These are phyloP conservation scores for Falco punctatus DNA, from an alignment of 2,113 vertebrate genomes.

Conservation along the genomic window DNA sequence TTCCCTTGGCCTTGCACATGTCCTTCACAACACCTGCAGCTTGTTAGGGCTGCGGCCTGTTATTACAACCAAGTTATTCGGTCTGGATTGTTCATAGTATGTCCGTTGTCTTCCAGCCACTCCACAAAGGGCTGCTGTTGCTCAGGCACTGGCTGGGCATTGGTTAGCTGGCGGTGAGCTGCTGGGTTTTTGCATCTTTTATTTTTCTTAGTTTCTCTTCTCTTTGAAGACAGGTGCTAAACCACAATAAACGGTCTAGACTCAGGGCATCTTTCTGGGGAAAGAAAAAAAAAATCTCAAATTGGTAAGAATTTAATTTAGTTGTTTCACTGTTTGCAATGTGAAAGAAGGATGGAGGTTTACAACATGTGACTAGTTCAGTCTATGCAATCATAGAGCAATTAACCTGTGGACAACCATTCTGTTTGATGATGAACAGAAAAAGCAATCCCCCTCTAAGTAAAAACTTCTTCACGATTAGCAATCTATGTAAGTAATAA, in stretches of 20 bases:
- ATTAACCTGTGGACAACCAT: background rate
- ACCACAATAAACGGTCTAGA: background rate
- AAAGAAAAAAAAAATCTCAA: background rate
- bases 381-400: background rate
- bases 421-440: background rate
- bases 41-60: no score
- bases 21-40: no score
- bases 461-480: background rate
- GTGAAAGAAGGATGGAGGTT: background rate
- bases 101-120: no score
- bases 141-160: background rate
- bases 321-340: background rate
- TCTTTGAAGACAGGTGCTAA: background rate
- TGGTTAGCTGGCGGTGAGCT: rapidly evolving
- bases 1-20: no score
- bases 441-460: background rate
- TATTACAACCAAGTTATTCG: no score
- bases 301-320: background rate
- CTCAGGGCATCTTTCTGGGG: background rate
- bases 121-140: background rate
- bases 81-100: no score
- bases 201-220: background rate
- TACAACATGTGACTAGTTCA: background rate
- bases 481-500: background rate
- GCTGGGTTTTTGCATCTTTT: background rate